phyloP scores from a whole-genome alignment of 1,140 invertebrate species.

The Triops longicaudatus region DNA sequence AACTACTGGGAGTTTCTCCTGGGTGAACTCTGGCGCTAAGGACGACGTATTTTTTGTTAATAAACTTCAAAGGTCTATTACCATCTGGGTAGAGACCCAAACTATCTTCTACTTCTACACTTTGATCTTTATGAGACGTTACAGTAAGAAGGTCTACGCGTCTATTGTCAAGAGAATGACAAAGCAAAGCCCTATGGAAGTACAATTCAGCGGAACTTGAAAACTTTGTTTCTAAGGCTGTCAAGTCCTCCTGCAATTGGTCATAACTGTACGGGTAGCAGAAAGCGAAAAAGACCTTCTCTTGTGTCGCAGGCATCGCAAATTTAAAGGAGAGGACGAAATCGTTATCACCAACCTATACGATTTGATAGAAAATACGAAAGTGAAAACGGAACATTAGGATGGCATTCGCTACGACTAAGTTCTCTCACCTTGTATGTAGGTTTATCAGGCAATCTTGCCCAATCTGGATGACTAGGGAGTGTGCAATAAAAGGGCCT shows the following conservation, averaged over 20 bases:
- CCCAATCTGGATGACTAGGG: conserved; percentile 65
- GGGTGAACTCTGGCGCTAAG: conserved; percentile 82
- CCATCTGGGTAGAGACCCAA: conserved; percentile 62
- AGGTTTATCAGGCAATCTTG: conserved; percentile 64
- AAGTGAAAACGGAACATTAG: neutral
- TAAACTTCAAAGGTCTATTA: conserved; percentile 61
- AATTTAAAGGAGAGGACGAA: conserved; percentile 75
- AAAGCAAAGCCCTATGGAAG: conserved; percentile 74
- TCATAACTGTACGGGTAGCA: conserved; percentile 82
- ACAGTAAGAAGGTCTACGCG: conserved; percentile 80
- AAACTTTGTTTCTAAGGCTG: conserved; percentile 53
- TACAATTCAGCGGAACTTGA: conserved; percentile 57
- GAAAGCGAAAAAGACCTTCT: conserved; percentile 79
- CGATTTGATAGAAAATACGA: conserved; percentile 32
- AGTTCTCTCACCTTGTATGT: conserved; percentile 47
- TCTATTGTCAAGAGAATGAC: conserved; percentile 70
- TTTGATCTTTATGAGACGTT: conserved; percentile 62
- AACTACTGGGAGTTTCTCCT: conserved; percentile 87
- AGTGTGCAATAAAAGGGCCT: conserved; percentile 63
- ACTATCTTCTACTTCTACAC: conserved; percentile 61
- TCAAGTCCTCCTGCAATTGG: conserved; percentile 63
- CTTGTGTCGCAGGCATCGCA: conserved; percentile 60
- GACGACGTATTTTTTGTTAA: conserved; percentile 70
- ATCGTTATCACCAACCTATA: conserved; percentile 56
- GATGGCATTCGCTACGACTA: neutral